A percentile compares a stretch with the other conserved stretches of the same genome.
Conservation (phyloP, 2,113 vertebrate species). For the Hippocampus abdominalis region DNA sequence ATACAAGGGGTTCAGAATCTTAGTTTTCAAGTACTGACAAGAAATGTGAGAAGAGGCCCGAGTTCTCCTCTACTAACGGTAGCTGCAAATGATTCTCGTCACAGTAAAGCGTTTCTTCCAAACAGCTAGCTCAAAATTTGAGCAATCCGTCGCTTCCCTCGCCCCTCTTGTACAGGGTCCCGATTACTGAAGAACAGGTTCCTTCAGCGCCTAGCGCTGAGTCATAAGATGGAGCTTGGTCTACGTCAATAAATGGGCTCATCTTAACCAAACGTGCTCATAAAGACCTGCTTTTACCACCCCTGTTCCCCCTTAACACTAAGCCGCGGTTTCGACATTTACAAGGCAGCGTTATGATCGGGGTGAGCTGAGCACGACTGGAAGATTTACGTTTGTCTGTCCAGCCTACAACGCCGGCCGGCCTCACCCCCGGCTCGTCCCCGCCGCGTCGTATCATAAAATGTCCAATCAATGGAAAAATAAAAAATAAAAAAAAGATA, state of each 20-base stretch:
- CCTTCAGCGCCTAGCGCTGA: too few relatives aligned
- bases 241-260: conserved; percentile 3
- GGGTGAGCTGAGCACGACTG: conserved; percentile 18
- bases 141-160: too few relatives aligned
- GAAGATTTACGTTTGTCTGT: conserved; percentile 48
- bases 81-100: too few relatives aligned
- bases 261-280: conserved; percentile 14
- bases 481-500: too few relatives aligned
- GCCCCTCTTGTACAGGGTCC: too few relatives aligned
- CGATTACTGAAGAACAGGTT: too few relatives aligned
- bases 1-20: too few relatives aligned
- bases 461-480: conserved; percentile 30
- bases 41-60: too few relatives aligned
- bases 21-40: too few relatives aligned
- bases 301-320: conserved; percentile 25
- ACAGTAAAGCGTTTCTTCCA: too few relatives aligned
- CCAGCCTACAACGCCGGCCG: conserved; percentile 9
- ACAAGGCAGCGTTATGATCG: conserved; percentile 34
- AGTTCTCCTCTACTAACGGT: too few relatives aligned
- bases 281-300: conserved; percentile 19
- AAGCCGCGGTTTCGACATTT: conserved; percentile 42
- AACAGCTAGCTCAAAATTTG: too few relatives aligned
- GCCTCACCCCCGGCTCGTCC: conserved; percentile 10
- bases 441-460: conserved; percentile 42
- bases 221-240: background rate